Evolutionary conservation across 2,797 vertebrate species (phyloP).

Genomic region (Crocidura indochinensis): DNA sequence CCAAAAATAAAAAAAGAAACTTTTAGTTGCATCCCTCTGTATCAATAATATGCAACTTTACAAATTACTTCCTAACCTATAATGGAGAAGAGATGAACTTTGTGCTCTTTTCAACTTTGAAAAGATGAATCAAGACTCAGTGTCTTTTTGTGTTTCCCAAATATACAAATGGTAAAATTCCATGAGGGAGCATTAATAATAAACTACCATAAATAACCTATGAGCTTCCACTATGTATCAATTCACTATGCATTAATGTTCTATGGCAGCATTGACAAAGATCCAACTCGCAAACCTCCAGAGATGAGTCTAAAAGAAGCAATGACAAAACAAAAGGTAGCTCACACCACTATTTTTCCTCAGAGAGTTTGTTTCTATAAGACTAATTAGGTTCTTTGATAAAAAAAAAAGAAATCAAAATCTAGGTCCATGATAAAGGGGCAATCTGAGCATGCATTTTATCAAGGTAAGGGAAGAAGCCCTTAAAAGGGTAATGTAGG

Average conservation of each 20-base stretch:
- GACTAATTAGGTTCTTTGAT: neutral
- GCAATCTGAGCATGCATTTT: neutral
- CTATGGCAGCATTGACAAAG: neutral
- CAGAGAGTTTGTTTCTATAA: neutral
- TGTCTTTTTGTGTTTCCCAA: neutral
- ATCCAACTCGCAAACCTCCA: neutral
- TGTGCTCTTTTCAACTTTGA: conserved; percentile 34
- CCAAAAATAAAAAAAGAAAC: no score
- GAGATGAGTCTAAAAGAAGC: neutral
- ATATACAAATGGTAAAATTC: neutral
- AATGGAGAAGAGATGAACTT: conserved; percentile 4
- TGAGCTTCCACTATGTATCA: neutral
- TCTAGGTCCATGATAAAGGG: neutral
- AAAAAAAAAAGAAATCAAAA: neutral
- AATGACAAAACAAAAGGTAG: no score
- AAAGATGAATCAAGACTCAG: conserved; percentile 19
- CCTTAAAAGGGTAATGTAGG: no score
- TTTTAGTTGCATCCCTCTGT: neutral
- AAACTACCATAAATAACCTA: neutral
- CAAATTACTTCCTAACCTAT: conserved; percentile 44
- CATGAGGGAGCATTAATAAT: neutral
- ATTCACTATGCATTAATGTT: neutral
- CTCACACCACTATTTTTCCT: neutral
- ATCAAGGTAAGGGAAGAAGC: neutral
- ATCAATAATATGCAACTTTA: conserved; percentile 33